Conservation (phyloP, 1,140 invertebrate genomes). For the Eriosoma lanigerum region DNA sequence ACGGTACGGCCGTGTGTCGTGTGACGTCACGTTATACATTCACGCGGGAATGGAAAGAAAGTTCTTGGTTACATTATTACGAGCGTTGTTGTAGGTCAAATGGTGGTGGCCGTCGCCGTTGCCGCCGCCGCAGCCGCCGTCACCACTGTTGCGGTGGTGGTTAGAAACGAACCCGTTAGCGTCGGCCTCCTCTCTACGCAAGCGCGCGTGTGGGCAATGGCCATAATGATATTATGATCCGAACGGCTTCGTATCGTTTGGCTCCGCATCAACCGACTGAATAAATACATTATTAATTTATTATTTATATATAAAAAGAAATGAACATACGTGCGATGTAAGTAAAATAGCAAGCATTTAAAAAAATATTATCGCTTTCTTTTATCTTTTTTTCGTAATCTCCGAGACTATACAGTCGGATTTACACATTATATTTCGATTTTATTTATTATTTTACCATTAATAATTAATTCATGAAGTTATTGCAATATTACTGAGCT, state of each 20-base stretch:
- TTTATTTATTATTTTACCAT: no score
- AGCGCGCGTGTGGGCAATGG: no score
- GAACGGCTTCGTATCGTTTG: conserved; percentile 14
- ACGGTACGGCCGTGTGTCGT: not conserved
- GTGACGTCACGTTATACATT: conserved; percentile 51
- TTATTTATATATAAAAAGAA: no score
- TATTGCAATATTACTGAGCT: no score
- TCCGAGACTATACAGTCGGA: not conserved
- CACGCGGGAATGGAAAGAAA: conserved; percentile 45
- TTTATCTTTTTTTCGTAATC: not conserved
- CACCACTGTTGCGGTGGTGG: conserved; percentile 15
- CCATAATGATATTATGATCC: not conserved
- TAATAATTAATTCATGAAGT: no score
- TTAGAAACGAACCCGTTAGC: conserved; percentile 33
- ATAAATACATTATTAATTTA: not conserved
- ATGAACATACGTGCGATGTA: no score
- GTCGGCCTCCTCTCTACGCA: not conserved
- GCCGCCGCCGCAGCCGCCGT: not conserved
- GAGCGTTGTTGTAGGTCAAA: conserved; percentile 52
- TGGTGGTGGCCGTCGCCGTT: conserved; percentile 4
- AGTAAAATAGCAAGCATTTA: no score
- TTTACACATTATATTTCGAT: no score
- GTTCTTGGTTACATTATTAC: conserved; percentile 52
- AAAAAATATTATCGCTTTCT: not conserved
- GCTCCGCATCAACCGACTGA: not conserved